Evolutionary conservation across 2,797 vertebrate genomes (phyloP).

Genomic region (Gymnothorax reevesii): DNA sequence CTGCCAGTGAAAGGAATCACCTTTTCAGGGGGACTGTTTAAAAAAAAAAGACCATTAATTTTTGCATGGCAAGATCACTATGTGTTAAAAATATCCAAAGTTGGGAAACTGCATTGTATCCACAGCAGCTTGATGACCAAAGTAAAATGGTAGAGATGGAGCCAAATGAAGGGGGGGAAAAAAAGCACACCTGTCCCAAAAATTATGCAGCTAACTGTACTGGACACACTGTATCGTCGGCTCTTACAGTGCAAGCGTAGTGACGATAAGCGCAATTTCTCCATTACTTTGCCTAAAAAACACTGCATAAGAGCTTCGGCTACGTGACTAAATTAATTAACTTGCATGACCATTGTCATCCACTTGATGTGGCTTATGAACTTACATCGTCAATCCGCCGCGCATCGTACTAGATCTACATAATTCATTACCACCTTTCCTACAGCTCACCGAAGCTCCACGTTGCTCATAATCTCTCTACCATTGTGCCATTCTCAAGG

Average conservation of each 20-base stretch:
- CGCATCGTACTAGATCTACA: not conserved
- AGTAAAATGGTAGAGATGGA: too few species aligned
- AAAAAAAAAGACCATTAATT: too few species aligned
- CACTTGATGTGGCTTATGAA: not conserved
- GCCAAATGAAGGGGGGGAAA: too few species aligned
- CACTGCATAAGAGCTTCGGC: not conserved
- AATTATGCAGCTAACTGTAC: too few species aligned
- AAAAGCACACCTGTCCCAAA: too few species aligned
- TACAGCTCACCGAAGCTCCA: not conserved
- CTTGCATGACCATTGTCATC: not conserved
- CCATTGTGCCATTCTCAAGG: not conserved
- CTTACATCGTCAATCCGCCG: not conserved
- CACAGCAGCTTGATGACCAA: too few species aligned
- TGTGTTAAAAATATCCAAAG: too few species aligned
- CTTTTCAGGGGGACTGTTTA: too few species aligned
- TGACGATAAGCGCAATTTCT: not conserved
- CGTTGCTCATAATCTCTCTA: not conserved
- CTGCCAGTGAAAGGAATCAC: too few species aligned
- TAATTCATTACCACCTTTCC: not conserved
- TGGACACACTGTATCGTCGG: not conserved
- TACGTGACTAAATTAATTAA: not conserved
- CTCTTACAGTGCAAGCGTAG: not conserved
- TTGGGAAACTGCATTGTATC: too few species aligned
- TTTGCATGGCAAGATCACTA: too few species aligned
- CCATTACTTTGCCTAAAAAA: not conserved